phyloP scores from a whole-genome alignment of 2,797 vertebrate species.

The Peromyscus attwateri region DNA sequence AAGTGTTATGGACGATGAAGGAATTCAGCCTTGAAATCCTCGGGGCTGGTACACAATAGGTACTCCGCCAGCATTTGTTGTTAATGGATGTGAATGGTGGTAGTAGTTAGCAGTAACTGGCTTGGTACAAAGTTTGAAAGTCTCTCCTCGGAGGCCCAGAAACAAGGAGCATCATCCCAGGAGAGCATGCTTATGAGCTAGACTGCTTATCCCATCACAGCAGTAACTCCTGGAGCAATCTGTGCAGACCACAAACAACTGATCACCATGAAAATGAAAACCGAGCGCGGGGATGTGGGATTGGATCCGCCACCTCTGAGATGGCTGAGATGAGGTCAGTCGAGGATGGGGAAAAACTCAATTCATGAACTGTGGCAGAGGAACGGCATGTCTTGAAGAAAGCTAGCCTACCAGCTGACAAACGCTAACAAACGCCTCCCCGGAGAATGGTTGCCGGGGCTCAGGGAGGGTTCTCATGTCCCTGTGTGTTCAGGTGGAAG shows the following conservation, averaged over 20 bases:
- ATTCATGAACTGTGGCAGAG: neutral
- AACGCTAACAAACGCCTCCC: neutral
- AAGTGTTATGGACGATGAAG: neutral
- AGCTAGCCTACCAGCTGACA: neutral
- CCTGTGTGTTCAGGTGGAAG: neutral
- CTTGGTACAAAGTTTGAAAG: neutral
- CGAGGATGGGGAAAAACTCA: neutral
- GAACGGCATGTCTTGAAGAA: neutral
- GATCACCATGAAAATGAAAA: neutral
- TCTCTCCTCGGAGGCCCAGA: neutral
- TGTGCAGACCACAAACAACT: constrained; percentile 10
- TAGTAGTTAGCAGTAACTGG: neutral
- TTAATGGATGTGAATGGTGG: neutral
- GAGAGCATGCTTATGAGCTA: neutral
- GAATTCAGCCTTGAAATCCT: neutral
- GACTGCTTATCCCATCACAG: neutral
- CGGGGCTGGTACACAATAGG: neutral
- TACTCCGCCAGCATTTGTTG: neutral
- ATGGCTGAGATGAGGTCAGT: constrained; percentile 17
- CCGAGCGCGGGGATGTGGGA: neutral
- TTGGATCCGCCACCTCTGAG: neutral
- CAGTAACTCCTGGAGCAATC: constrained; percentile 40
- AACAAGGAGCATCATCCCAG: neutral
- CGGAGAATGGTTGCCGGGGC: neutral
- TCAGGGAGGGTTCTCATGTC: neutral